Base-by-base conservation (phyloP, 2,888 invertebrate genomes). In the Pterostichus madidus region DNA sequence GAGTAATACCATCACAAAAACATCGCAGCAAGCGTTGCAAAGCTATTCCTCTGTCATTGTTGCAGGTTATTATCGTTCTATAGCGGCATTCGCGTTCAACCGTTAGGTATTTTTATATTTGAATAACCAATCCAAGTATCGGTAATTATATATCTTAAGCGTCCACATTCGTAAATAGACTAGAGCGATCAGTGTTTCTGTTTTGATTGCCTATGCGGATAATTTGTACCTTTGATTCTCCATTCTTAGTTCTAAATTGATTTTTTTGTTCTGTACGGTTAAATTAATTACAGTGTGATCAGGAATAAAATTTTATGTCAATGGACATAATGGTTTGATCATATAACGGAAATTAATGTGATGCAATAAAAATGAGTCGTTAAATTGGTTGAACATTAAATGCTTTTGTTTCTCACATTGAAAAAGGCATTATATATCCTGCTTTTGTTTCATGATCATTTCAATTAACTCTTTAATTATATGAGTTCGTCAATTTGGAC, bases 21-120 rank as follows among this genome's bases (percentile, higher is more conserved):
- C 49, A 11, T 49, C 49, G 6, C 53, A 49, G 53, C 53, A 11
- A 59, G 31, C 49, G 49, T 59, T 8, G 59, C 31, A 24, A 31
- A n/a, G 59, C 31, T 35, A 64, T 4, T 31, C 13, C 13, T 35
- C 59, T 64, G 64, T 64, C 64, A 64, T 64, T 64, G 64, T 35
- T 64, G 13, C 64, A 5, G 13, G 13, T 64, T 31, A 64, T 39
- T 64, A 49, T 49, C 6, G 49, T 49, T 11, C 35, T 35, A 17
- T 64, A 64, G 64, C 35, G 31, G 49, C 49, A 49, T 49, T 49
- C 13, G 49, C 49, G 11, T 3, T 6, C 17, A 64, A 64, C 64
- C 64, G 64, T 64, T 64, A 64, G 64, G 31, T 64, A 64, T 64
- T 64, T 64, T 64, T 64, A 64, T 64, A 35, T 64, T 64, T 64